These are phyloP conservation scores for Cheirogaleus major DNA, from an alignment of 2,797 vertebrate genomes.

Conservation along the genomic window DNA sequence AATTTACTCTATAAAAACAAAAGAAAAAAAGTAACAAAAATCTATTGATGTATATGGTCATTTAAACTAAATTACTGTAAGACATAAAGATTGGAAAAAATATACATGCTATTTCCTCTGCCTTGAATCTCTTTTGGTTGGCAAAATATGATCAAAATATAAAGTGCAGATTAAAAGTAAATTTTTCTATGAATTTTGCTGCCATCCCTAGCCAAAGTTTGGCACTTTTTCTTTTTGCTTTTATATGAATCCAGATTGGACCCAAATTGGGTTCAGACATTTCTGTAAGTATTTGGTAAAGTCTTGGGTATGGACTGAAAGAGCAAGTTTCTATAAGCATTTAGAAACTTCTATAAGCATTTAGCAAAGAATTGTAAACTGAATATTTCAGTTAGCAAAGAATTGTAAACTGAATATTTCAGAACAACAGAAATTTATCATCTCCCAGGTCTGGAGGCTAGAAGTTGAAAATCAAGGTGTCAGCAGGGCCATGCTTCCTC, in stretches of 20 bases:
- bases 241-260: neutral
- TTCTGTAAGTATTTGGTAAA: neutral
- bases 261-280: neutral
- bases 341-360: too few species aligned
- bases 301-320: neutral
- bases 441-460: neutral
- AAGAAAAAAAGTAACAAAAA: neutral
- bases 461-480: neutral
- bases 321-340: neutral
- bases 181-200: neutral
- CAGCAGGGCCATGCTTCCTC: neutral
- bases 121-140: neutral
- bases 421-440: neutral
- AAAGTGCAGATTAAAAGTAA: neutral
- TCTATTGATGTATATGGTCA: neutral
- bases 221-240: neutral
- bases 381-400: neutral
- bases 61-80: conserved; percentile 30
- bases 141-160: neutral
- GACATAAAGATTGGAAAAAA: conserved; percentile 12
- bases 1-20: conserved; percentile 3
- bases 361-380: neutral
- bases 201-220: neutral
- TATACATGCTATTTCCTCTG: neutral
- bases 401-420: neutral